Conservation (phyloP, 2,113 vertebrate species). For the Butastur rufipennis region DNA sequence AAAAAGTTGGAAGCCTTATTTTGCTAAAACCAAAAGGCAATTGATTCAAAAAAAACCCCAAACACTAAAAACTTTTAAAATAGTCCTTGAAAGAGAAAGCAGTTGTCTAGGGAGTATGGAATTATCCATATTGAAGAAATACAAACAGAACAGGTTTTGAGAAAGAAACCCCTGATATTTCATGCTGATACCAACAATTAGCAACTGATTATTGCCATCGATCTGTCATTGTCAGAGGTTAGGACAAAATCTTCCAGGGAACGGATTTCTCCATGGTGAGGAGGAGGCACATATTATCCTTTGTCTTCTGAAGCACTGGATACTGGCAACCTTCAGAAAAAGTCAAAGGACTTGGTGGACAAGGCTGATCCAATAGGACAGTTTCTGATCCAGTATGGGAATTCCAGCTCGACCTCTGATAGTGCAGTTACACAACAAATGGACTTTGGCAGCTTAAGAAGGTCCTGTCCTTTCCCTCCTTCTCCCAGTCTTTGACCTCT, state of each 20-base stretch:
- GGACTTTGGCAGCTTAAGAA: neutral
- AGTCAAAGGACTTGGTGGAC: neutral
- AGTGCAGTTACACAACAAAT: neutral
- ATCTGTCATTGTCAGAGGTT: neutral
- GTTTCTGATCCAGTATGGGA: neutral
- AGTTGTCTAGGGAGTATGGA: neutral
- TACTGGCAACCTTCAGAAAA: neutral
- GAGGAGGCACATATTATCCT: neutral
- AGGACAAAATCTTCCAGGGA: neutral
- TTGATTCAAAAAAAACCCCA: rapidly evolving
- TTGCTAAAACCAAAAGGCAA: neutral
- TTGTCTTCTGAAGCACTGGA: neutral
- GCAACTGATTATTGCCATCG: neutral
- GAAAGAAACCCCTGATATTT: neutral
- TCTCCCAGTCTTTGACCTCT: too few species aligned
- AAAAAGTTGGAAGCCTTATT: neutral
- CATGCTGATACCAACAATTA: neutral
- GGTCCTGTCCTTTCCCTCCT: neutral
- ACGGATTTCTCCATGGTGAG: neutral
- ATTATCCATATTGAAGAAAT: neutral
- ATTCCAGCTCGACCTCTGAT: neutral
- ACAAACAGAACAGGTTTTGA: neutral
- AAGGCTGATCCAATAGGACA: neutral
- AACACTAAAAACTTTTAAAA: neutral
- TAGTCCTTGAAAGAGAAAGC: neutral